These are phyloP conservation scores for Lepidocyrtinus sp. DNA, from an alignment of 2,888 invertebrate species.

Conservation along the genomic window DNA sequence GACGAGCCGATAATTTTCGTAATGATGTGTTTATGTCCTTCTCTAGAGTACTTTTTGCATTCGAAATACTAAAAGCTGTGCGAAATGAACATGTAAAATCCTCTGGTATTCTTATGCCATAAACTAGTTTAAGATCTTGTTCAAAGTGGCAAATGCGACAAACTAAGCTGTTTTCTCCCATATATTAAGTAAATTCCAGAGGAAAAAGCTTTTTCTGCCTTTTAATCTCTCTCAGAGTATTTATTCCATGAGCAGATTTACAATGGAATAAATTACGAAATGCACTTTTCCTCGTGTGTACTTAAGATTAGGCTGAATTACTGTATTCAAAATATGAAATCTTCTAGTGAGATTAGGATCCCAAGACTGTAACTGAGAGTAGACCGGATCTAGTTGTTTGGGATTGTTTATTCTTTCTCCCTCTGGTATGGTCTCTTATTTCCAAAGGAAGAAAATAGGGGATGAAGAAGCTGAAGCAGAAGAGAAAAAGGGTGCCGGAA, in stretches of 20 bases:
- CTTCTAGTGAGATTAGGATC: too few relatives aligned
- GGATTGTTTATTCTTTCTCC: slow-evolving; percentile 17
- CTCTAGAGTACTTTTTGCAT: not conserved
- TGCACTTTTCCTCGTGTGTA: not conserved
- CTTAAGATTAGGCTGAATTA: too few relatives aligned
- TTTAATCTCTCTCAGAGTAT: not conserved
- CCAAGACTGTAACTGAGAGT: too few relatives aligned
- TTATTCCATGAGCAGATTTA: not conserved
- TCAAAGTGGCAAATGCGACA: not conserved
- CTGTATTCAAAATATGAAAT: too few relatives aligned
- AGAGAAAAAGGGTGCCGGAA: slow-evolving; percentile 47
- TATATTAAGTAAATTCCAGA: not conserved
- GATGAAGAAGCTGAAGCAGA: slow-evolving; percentile 24
- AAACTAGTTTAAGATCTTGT: not conserved
- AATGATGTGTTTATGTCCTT: slow-evolving; percentile 54
- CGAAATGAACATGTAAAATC: not conserved
- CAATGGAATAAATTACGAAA: not conserved
- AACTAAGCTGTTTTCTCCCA: not conserved
- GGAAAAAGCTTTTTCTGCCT: not conserved
- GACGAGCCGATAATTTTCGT: slow-evolving; percentile 40
- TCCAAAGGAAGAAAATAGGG: slow-evolving; percentile 24
- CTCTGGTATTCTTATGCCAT: not conserved
- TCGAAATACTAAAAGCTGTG: not conserved
- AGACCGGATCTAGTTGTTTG: slow-evolving; percentile 51
- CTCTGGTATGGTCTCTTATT: not conserved